Percentiles rank a stretch among this genome's conserved stretches.
Evolutionary conservation across 64 coral and sea anemone genomes (phyloP).

Genomic region (Trachythela sp.): DNA sequence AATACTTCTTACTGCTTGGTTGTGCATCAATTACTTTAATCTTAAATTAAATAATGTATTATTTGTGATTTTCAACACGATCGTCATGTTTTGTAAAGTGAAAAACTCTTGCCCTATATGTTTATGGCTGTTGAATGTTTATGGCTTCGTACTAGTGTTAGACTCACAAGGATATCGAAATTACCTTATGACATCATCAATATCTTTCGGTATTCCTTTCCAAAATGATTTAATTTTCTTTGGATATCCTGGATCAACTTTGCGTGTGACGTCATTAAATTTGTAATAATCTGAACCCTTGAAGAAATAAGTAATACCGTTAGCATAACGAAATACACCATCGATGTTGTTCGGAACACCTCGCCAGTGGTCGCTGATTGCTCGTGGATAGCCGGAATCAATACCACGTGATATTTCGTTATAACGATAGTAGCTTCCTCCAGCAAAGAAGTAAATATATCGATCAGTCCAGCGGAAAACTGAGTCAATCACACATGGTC

Average conservation of each 20-base stretch:
- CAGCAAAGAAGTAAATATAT: constrained; percentile 69
- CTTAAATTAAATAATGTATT: too few relatives aligned
- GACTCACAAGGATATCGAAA: too few relatives aligned
- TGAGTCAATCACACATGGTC: constrained; percentile 63
- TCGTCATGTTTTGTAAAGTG: too few relatives aligned
- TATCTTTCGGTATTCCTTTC: constrained; percentile 67
- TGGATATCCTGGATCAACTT: constrained; percentile 65
- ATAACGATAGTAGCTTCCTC: constrained; percentile 74
- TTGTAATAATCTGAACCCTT: constrained; percentile 65
- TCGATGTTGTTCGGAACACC: constrained; percentile 67
- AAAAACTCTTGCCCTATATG: too few relatives aligned
- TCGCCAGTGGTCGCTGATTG: constrained; percentile 59
- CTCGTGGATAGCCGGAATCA: constrained; percentile 68
- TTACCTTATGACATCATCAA: constrained; percentile 60
- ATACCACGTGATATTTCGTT: constrained; percentile 55
- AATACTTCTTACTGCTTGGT: too few relatives aligned
- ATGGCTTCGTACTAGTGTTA: too few relatives aligned
- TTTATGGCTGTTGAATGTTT: too few relatives aligned
- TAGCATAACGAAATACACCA: constrained; percentile 54
- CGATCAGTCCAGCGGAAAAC: constrained; percentile 85
- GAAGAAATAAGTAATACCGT: constrained; percentile 86
- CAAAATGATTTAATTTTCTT: constrained; percentile 54
- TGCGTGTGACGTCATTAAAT: constrained; percentile 63
- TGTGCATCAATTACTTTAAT: too few relatives aligned
- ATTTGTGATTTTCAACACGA: too few relatives aligned